Conservation (phyloP, 2,113 vertebrate species). For the Gopherus evgoodei region DNA sequence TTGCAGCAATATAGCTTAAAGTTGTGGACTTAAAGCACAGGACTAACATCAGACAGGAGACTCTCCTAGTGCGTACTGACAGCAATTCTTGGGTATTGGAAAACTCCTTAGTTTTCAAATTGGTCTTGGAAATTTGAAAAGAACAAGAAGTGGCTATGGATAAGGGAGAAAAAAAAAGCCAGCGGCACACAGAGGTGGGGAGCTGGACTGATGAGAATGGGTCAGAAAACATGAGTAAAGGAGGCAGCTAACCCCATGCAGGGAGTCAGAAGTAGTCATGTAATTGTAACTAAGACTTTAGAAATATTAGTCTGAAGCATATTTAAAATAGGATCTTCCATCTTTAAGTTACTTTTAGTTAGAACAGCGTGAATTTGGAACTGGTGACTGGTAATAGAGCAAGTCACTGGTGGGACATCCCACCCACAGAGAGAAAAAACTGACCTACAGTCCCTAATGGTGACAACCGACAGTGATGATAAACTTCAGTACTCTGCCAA, state of each 20-base stretch:
- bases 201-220: constrained; percentile 8
- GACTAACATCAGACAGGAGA: not conserved
- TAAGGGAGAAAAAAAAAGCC: not conserved
- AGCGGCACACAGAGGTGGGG: constrained; percentile 13
- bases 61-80: not conserved
- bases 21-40: not conserved
- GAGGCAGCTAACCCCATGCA: not conserved
- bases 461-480: not conserved
- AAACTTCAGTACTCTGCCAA: not conserved
- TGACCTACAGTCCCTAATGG: not conserved
- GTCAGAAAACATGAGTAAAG: not conserved
- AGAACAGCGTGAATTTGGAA: not conserved
- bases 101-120: not conserved
- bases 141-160: not conserved
- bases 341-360: not conserved
- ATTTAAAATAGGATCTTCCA: not conserved
- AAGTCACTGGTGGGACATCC: not conserved
- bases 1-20: not conserved
- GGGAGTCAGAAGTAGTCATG: not conserved
- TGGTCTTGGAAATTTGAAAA: constrained; percentile 16
- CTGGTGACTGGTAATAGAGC: not conserved
- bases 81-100: not conserved
- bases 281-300: not conserved
- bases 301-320: not conserved
- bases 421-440: not conserved